Evolutionary conservation across 2,888 invertebrate genomes (phyloP).

Genomic region (Leptarthrus brevirostris): DNA sequence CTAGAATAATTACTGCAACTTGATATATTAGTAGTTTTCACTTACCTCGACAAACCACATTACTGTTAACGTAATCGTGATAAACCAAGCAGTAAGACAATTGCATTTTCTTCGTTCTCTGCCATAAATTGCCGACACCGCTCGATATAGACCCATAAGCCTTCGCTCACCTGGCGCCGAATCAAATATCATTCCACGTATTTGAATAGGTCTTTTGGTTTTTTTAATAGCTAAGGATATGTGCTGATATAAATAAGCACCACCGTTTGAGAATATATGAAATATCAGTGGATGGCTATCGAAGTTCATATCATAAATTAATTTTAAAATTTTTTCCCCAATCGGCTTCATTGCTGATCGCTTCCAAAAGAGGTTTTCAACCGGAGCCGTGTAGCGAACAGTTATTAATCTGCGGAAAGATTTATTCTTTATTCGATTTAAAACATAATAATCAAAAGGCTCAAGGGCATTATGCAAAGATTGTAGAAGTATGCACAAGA

Average conservation of each 20-base stretch:
- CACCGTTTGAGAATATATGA: conserved; percentile 83
- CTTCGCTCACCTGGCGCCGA: conserved; percentile 77
- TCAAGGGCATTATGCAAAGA: no score
- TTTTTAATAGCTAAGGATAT: conserved; percentile 73
- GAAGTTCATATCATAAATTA: conserved; percentile 75
- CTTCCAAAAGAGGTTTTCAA: conserved; percentile 75
- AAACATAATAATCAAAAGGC: no score
- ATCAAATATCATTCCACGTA: conserved; percentile 76
- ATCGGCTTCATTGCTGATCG: conserved; percentile 72
- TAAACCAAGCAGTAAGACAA: conserved; percentile 70
- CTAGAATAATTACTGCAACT: conserved; percentile 57
- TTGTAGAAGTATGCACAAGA: no score
- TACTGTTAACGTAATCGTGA: conserved; percentile 71
- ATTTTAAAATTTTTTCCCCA: conserved; percentile 74
- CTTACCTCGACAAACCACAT: conserved; percentile 73
- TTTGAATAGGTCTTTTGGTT: conserved; percentile 68
- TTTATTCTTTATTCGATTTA: no score
- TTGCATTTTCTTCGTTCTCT: conserved; percentile 70
- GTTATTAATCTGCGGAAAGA: conserved; percentile 75
- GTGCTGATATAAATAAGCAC: conserved; percentile 76
- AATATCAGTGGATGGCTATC: conserved; percentile 78
- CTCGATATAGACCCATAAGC: conserved; percentile 71
- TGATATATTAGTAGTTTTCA: neutral
- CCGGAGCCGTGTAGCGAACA: conserved; percentile 77
- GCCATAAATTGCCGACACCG: conserved; percentile 73